Conservation (phyloP, 2,113 vertebrate genomes). For the Procapra przewalskii region DNA sequence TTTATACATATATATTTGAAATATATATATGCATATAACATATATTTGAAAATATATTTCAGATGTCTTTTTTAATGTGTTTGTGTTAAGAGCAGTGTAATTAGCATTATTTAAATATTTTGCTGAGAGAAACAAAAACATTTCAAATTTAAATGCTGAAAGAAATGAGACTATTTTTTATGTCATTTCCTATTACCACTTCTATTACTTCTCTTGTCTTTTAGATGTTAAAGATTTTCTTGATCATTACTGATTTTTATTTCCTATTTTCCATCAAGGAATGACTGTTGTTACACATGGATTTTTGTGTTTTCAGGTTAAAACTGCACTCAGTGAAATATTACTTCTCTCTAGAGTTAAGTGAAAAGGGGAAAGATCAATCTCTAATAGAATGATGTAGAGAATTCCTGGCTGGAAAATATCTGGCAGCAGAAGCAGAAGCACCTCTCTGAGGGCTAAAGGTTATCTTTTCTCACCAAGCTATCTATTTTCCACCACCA, state of each 20-base stretch:
- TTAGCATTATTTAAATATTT: conserved; percentile 3
- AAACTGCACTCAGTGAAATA: background rate
- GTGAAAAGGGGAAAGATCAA: conserved; percentile 2
- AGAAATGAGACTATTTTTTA: background rate
- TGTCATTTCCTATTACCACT: background rate
- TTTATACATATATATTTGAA: background rate
- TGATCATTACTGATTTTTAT: conserved; percentile 10
- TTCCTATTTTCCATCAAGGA: background rate
- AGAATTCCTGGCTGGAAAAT: background rate
- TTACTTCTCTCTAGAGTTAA: background rate
- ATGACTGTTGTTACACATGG: background rate
- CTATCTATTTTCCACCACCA: background rate
- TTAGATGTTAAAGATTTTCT: background rate
- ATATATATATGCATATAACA: background rate
- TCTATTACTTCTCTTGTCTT: background rate
- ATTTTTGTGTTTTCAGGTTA: conserved; percentile 19
- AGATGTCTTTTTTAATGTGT: background rate
- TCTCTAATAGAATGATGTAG: background rate
- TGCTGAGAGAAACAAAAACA: conserved; percentile 9
- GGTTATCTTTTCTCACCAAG: background rate
- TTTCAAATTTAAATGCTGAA: conserved; percentile 48
- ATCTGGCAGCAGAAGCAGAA: background rate
- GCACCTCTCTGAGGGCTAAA: background rate
- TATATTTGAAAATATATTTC: background rate
- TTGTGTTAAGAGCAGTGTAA: background rate